A percentile compares a stretch with the other conserved stretches of the same genome.
These are phyloP conservation scores for Megalopta genalis DNA, from an alignment of 1,140 invertebrate genomes.

Conservation along the genomic window DNA sequence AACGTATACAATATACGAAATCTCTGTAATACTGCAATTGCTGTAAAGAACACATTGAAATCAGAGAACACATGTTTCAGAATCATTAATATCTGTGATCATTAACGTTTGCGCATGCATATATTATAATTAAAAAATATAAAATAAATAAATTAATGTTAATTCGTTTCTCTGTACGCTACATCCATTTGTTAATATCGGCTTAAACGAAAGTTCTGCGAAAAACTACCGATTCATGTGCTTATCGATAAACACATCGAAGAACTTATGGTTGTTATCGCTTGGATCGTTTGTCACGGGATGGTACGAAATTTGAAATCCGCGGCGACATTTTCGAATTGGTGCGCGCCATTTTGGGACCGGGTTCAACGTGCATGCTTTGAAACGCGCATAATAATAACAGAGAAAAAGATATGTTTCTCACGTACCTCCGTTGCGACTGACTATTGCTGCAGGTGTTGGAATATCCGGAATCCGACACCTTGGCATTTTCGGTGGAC, in stretches of 20 bases:
- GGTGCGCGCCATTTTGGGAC: neutral
- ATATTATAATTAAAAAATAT: too few species aligned
- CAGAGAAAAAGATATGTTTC: constrained; percentile 7
- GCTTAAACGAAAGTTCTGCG: too few species aligned
- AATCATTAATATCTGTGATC: too few species aligned
- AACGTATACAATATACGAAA: neutral
- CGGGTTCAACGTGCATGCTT: neutral
- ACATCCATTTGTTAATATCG: too few species aligned
- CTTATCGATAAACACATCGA: neutral
- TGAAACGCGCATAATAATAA: neutral
- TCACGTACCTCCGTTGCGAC: constrained; percentile 85
- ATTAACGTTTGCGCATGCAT: too few species aligned
- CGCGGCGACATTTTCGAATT: constrained; percentile 13
- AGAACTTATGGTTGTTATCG: neutral
- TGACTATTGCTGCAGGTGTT: constrained; percentile 89
- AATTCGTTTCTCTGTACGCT: too few species aligned
- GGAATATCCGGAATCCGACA: constrained; percentile 89
- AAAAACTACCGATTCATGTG: neutral
- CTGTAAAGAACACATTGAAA: neutral
- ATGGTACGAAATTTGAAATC: neutral
- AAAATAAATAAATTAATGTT: too few species aligned
- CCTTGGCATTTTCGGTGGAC: constrained; percentile 82
- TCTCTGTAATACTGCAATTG: neutral
- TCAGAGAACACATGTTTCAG: neutral
- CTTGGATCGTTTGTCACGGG: too few species aligned